Evolutionary conservation across 2,113 vertebrate genomes (phyloP), one percentile per base, ranked within the genome.

Genomic region (Xiphophorus couchianus): DNA sequence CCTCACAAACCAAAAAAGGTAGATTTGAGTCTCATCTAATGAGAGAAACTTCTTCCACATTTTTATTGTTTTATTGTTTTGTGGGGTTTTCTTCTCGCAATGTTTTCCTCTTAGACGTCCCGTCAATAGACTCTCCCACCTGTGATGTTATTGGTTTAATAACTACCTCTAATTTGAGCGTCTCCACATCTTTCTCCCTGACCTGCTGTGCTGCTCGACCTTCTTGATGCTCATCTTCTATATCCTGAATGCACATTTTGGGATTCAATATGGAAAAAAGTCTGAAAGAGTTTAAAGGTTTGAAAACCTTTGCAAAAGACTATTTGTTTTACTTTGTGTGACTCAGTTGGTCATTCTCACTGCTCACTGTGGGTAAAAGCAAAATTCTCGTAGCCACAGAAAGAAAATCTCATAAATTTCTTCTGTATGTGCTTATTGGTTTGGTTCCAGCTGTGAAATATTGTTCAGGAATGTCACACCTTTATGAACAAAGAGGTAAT

Each of bases 401-500:
- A 69, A 61, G 22, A 70, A 69, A 79, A 17, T 30, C 17, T 60
- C 70, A 76, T 62, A 60, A 60, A 64, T 54, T 74, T 74, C 15
- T 37, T 74, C 48, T 11, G 5, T 74, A 63, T 68, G 75, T 75
- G 76, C 51, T 74, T 69, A 51, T 61, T 72, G 66, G 69, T 82
- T 51, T 44, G 30, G 69, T 78, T 89, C 62, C 64, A 27, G 68
- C 76, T 1, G 27, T 84, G 84, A 92, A 84, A 80, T 85, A 88
- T 87, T 72, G 74, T 76, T 79, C 44, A 10, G 69, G 78, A 80
- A 76, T 77, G 27, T 71, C 76, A 65, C 39, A 39, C 73, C 74
- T 68, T 78, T 66, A 29, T 61, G 84, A 79, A 83, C 76, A 78
- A 89, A 82, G 71, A 69, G 71, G 71, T 88, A 90, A 89, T 88